Base-by-base conservation (phyloP, 2,888 invertebrate species). In the Torymus tubicola region DNA sequence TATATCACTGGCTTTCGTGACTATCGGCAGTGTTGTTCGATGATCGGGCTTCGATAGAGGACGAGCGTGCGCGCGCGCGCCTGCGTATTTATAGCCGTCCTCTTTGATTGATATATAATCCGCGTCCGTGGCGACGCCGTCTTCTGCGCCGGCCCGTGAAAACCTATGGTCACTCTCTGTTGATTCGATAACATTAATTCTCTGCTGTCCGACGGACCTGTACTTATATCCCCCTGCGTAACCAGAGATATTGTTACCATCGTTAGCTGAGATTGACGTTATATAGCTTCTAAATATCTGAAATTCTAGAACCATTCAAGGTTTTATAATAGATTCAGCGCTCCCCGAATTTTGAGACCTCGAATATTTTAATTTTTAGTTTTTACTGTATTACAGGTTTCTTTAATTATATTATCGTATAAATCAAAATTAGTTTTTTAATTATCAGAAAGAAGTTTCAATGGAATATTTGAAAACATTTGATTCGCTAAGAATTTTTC, bases 31-130 rank as follows among this genome's bases (percentile, higher is more conserved):
- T 74, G 12, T 64, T 52, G 81, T 74, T 71, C 60, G 53, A 2
- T 21, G 83, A 81, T 83, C 68, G 78, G 63, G 67, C 24, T 83
- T 84, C 82, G 81, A 83, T 84, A 69, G 24, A 24, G 61, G 53
- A 81, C 78, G 77, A n/a, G n/a, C n/a, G n/a, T n/a, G n/a, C 78
- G 81, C 78, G 69, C 24, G 24, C 24, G 24, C 3, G 60, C 63
- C 16, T 61, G 71, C 63, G 57, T 84, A 84, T 84, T 83, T 84
- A 84, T 84, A 84, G 81, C 52, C 73, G 53, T 24, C 24, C 68
- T 21, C 13, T 69, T 31, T 42, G 73, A 74, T 79, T 73, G 61
- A 79, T 69, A 58, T 79, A 79, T 13, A 73, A 50, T 42, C 60
- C 21, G 53, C 24, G 3, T 3, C 24, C 24, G 24, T 24, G 24